These are phyloP conservation scores for Osmerus mordax DNA, from an alignment of 2,113 vertebrate genomes.

Conservation along the genomic window DNA sequence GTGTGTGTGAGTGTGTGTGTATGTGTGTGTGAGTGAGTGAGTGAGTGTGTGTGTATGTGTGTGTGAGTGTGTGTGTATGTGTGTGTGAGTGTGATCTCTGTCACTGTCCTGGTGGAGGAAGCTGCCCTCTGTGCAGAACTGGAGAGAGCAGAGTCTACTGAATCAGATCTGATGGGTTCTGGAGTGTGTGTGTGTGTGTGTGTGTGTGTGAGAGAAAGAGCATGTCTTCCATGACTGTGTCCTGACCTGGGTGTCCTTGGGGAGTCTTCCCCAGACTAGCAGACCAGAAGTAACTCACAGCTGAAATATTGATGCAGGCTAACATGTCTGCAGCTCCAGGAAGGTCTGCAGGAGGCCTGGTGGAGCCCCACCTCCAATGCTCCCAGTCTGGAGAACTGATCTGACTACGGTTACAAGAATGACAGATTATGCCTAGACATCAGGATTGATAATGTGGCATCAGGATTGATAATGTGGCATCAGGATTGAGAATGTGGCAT, in stretches of 20 bases:
- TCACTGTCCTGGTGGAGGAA: neutral
- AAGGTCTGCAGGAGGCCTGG: too few relatives aligned
- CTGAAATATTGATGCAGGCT: neutral
- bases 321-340: neutral
- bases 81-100: constrained; percentile 18
- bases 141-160: too few relatives aligned
- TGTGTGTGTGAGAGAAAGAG: constrained; percentile 1
- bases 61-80: neutral
- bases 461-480: too few relatives aligned
- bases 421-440: too few relatives aligned
- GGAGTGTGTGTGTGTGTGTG: neutral
- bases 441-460: too few relatives aligned
- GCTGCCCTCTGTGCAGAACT: too few relatives aligned
- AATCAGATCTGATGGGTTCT: neutral
- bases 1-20: neutral
- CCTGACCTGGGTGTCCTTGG: constrained; percentile 54
- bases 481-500: too few relatives aligned
- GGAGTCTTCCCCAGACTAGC: neutral
- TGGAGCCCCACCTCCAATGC: too few relatives aligned
- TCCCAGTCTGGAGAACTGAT: too few relatives aligned
- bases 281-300: too few relatives aligned
- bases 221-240: constrained; percentile 23
- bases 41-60: constrained; percentile 34
- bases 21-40: constrained; percentile 16
- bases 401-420: too few relatives aligned